These are phyloP conservation scores for Brachionus paranguensis DNA, from an alignment of 1,140 invertebrate genomes.

Conservation along the genomic window DNA sequence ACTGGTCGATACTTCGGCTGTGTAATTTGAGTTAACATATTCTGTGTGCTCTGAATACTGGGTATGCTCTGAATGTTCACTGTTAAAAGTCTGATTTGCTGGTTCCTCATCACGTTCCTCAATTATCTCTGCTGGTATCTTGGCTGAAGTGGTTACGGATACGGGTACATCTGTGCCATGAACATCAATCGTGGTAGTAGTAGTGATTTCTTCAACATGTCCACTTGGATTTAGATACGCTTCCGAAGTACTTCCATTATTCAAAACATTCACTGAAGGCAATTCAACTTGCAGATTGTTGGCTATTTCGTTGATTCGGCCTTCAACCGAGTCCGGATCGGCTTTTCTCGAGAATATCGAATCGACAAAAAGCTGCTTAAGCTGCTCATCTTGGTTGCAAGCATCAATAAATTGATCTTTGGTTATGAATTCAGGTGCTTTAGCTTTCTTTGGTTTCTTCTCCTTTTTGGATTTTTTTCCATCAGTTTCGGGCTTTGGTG, in stretches of 20 bases:
- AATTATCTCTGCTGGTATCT: not conserved
- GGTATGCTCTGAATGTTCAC: slow-evolving; percentile 21
- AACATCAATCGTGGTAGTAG: not conserved
- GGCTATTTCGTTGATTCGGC: not conserved
- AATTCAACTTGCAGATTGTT: not conserved
- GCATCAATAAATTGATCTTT: slow-evolving; percentile 38
- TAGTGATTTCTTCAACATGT: not conserved
- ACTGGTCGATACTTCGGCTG: not conserved
- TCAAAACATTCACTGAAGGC: not conserved
- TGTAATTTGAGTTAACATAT: slow-evolving; percentile 36
- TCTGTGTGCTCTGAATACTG: not conserved
- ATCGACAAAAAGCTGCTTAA: slow-evolving; percentile 35
- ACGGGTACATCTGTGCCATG: not conserved
- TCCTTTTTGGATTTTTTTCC: not conserved
- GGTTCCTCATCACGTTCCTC: not conserved
- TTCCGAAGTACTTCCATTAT: not conserved
- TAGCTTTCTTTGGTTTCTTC: slow-evolving; percentile 27
- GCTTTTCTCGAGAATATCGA: not conserved
- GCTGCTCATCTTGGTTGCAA: slow-evolving; percentile 26
- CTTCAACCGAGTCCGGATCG: not conserved
- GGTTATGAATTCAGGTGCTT: slow-evolving; percentile 28
- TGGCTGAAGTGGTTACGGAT: not conserved
- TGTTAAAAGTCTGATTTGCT: slow-evolving; percentile 8
- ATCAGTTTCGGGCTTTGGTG: not conserved
- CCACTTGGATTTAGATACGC: not conserved